Conservation (phyloP, 92 coral and sea anemone species). For the Metridium senile region DNA sequence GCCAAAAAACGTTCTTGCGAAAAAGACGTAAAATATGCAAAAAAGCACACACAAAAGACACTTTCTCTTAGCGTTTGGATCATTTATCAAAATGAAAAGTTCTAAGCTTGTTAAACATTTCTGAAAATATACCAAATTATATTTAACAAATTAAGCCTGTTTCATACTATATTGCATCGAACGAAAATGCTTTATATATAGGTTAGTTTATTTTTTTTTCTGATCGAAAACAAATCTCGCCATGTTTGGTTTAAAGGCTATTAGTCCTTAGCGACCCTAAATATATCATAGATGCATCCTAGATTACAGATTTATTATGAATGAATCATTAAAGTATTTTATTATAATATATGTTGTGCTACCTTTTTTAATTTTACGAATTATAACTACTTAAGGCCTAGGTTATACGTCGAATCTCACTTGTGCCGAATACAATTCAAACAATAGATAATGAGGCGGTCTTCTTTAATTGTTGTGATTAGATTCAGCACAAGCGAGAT, state of each 20-base stretch:
- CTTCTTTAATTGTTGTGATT: too few relatives aligned
- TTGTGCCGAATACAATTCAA: too few relatives aligned
- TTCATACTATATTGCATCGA: too few relatives aligned
- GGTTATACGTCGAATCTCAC: too few relatives aligned
- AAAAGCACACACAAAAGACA: background rate
- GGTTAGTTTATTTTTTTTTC: background rate
- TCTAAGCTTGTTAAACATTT: background rate
- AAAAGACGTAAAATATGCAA: background rate
- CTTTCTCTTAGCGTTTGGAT: too few relatives aligned
- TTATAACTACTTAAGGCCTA: background rate
- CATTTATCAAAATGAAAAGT: background rate
- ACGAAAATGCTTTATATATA: background rate
- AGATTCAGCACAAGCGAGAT: too few relatives aligned
- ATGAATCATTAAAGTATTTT: constrained; percentile 4
- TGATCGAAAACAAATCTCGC: background rate
- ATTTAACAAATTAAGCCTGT: too few relatives aligned
- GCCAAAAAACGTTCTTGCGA: background rate
- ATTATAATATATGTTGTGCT: background rate
- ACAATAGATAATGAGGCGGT: too few relatives aligned
- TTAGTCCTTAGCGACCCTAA: constrained; percentile 1
- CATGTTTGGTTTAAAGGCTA: background rate
- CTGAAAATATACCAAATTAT: background rate
- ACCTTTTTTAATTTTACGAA: background rate
- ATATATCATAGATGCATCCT: too few relatives aligned
- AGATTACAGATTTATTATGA: constrained; percentile 6